phyloP scores from a whole-genome alignment of 2,888 invertebrate species.

The Elmis aenea region DNA sequence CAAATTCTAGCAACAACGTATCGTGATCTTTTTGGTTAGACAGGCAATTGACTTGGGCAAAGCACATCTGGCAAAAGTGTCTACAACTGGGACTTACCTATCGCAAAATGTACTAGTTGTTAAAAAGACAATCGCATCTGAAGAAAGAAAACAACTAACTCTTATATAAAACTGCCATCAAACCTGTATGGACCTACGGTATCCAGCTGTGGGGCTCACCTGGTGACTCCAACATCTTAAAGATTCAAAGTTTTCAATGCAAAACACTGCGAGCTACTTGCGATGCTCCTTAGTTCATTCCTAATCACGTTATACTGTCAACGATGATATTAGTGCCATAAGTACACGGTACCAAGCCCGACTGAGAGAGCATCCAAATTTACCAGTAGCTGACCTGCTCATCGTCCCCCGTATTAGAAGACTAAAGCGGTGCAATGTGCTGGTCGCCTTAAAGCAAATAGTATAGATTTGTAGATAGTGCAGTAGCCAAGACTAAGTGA shows the following conservation, averaged over 20 bases:
- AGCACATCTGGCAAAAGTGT: background rate
- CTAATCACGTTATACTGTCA: constrained; percentile 2
- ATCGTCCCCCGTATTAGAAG: too few species aligned
- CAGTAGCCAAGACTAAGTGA: too few species aligned
- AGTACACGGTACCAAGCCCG: background rate
- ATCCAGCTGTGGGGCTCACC: background rate
- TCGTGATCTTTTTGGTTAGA: too few species aligned
- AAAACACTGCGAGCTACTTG: constrained; percentile 1
- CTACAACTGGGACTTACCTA: constrained; percentile 1
- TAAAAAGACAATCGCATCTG: background rate
- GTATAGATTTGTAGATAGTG: too few species aligned
- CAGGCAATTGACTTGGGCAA: background rate
- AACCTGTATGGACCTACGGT: background rate
- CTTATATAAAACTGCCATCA: constrained; percentile 2
- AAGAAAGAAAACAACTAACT: constrained; percentile 1
- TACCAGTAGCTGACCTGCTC: background rate
- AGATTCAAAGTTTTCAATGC: constrained; percentile 1
- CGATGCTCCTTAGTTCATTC: constrained; percentile 2
- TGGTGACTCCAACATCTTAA: background rate
- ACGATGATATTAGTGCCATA: background rate
- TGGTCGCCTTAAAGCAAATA: too few species aligned
- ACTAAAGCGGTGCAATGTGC: too few species aligned
- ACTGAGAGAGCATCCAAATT: background rate
- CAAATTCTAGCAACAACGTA: too few species aligned
- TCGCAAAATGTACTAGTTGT: constrained; percentile 1